These are phyloP conservation scores for Tenrec ecaudatus DNA, from an alignment of 2,113 vertebrate genomes.

Conservation along the genomic window DNA sequence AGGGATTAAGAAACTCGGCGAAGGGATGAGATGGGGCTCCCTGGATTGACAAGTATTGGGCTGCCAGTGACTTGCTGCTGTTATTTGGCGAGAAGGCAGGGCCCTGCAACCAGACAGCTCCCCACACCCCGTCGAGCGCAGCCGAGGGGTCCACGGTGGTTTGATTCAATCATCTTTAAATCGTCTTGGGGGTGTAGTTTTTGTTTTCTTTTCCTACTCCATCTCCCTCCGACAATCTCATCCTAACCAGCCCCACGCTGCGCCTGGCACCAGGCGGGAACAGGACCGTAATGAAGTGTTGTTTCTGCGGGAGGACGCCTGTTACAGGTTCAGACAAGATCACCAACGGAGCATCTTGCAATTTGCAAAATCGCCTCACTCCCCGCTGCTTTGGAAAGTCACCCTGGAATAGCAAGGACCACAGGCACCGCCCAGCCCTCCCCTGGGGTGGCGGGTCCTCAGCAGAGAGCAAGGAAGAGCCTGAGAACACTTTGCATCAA, in stretches of 20 bases:
- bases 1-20: slow-evolving; percentile 76
- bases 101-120: slow-evolving; percentile 26
- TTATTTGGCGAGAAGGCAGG: not conserved
- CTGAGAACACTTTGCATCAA: not conserved
- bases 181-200: not conserved
- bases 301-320: slow-evolving; percentile 78
- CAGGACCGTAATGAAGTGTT: slow-evolving; percentile 87
- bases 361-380: slow-evolving; percentile 83
- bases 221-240: slow-evolving; percentile 77
- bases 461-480: not conserved
- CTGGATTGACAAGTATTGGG: slow-evolving; percentile 72
- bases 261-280: slow-evolving; percentile 80
- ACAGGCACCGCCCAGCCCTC: too few relatives aligned
- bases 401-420: slow-evolving; percentile 66
- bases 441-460: too few relatives aligned
- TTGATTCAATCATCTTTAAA: slow-evolving; percentile 70
- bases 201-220: slow-evolving; percentile 53
- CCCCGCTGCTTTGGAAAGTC: slow-evolving; percentile 83
- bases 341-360: slow-evolving; percentile 80
- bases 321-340: slow-evolving; percentile 81
- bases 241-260: slow-evolving; percentile 81
- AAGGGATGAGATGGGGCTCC: slow-evolving; percentile 75
- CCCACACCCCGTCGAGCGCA: slow-evolving; percentile 8
- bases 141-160: slow-evolving; percentile 13
- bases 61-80: slow-evolving; percentile 75